A percentile compares a stretch with the other conserved stretches of the same genome.
These are phyloP conservation scores for Semicossyphus pulcher DNA, from an alignment of 2,113 vertebrate genomes.

Conservation along the genomic window DNA sequence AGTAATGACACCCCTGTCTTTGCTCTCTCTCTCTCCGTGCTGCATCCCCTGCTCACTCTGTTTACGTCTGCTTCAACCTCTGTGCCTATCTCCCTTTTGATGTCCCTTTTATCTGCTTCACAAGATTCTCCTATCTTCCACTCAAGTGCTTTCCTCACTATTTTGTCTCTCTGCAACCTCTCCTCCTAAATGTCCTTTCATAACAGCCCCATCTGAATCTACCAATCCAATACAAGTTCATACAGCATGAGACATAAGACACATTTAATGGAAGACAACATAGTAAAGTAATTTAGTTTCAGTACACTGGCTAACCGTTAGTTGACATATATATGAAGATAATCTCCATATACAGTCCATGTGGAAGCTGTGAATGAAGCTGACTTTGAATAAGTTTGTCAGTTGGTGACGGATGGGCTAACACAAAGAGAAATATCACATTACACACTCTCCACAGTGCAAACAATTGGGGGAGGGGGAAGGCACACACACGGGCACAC, in stretches of 20 bases:
- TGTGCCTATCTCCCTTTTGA: background rate
- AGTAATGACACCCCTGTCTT: conserved; percentile 10
- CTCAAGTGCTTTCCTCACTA: no score
- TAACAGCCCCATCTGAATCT: background rate
- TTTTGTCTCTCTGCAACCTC: background rate
- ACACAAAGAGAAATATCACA: conserved; percentile 70
- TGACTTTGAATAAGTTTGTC: conserved; percentile 30
- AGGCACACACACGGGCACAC: background rate
- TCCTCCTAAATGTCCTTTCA: background rate
- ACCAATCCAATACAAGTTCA: background rate
- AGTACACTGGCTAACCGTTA: no score
- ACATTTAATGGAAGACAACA: background rate
- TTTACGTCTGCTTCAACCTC: background rate
- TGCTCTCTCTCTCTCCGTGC: background rate
- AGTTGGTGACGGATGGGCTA: conserved; percentile 30
- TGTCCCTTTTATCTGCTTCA: background rate
- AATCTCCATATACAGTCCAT: background rate
- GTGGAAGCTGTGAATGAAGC: background rate
- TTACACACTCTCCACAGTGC: conserved; percentile 56
- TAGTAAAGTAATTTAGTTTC: background rate
- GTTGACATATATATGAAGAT: no score
- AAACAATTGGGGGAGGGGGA: conserved; percentile 28
- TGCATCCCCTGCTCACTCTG: background rate
- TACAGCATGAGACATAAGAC: background rate
- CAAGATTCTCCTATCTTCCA: no score